Conservation (phyloP, 2,888 invertebrate genomes). For the Ctena decussata region DNA sequence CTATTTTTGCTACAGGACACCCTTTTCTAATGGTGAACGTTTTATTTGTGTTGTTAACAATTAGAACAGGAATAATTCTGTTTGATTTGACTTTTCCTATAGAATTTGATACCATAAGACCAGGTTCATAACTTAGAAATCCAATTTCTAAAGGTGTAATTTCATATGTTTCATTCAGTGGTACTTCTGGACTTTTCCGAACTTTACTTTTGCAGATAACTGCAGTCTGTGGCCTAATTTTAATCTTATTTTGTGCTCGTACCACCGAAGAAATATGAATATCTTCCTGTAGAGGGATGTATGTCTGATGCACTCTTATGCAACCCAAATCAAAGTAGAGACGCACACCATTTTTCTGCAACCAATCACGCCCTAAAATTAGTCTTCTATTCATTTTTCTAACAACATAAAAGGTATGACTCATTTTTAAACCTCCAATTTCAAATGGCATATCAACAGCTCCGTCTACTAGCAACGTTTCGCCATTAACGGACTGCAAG, state of each 20-base stretch:
- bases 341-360: slow-evolving; percentile 6
- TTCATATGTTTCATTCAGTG: background rate
- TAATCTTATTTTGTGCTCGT: background rate
- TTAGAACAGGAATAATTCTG: background rate
- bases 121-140: background rate
- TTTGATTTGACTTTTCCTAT: background rate
- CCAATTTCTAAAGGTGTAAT: background rate
- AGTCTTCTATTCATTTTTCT: background rate
- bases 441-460: background rate
- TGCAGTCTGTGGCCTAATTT: background rate
- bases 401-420: background rate
- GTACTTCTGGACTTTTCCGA: background rate
- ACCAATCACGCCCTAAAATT: slow-evolving; percentile 11
- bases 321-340: slow-evolving; percentile 37
- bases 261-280: background rate
- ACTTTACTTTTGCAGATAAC: background rate
- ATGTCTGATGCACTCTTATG: slow-evolving; percentile 13
- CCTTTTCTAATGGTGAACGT: background rate
- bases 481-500: background rate
- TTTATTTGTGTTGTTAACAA: background rate
- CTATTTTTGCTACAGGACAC: no score
- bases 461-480: background rate
- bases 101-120: background rate
- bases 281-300: background rate
- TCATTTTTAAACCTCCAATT: background rate